Evolutionary conservation across 2,113 vertebrate genomes (phyloP).

Genomic region (Henicopernis longicauda): DNA sequence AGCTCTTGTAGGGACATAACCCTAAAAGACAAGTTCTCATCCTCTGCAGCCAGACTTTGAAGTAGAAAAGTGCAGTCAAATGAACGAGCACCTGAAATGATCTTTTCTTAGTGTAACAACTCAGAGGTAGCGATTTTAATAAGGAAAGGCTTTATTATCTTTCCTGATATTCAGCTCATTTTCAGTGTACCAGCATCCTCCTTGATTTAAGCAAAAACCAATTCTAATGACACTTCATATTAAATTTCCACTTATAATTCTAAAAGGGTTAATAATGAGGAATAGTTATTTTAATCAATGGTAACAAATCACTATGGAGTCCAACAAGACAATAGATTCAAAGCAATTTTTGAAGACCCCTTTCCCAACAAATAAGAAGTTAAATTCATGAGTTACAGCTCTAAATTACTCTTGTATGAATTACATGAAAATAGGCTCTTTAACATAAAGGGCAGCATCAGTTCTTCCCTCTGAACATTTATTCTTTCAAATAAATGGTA

Average conservation of each 20-base stretch:
- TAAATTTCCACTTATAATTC: not conserved
- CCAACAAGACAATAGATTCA: not conserved
- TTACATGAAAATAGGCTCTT: not conserved
- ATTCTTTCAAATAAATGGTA: not conserved
- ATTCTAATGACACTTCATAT: not conserved
- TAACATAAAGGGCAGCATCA: not conserved
- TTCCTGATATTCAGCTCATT: not conserved
- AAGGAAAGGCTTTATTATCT: not conserved
- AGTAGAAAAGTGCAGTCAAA: not conserved
- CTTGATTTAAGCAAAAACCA: not conserved
- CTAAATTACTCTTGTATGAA: not conserved
- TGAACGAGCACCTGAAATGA: not conserved
- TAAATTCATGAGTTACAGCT: not conserved
- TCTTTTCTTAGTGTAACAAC: not conserved
- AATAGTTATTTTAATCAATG: not conserved
- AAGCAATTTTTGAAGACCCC: conserved; percentile 12
- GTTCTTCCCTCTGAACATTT: not conserved
- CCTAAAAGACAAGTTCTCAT: not conserved
- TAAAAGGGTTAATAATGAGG: not conserved
- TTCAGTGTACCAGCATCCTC: not conserved
- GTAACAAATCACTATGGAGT: not conserved
- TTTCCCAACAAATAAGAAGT: not conserved
- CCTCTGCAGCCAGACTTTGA: not conserved
- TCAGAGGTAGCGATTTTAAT: not conserved
- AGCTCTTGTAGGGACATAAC: not conserved